These are phyloP conservation scores for Ladona fulva DNA, from an alignment of 1,140 invertebrate genomes.

Conservation along the genomic window DNA sequence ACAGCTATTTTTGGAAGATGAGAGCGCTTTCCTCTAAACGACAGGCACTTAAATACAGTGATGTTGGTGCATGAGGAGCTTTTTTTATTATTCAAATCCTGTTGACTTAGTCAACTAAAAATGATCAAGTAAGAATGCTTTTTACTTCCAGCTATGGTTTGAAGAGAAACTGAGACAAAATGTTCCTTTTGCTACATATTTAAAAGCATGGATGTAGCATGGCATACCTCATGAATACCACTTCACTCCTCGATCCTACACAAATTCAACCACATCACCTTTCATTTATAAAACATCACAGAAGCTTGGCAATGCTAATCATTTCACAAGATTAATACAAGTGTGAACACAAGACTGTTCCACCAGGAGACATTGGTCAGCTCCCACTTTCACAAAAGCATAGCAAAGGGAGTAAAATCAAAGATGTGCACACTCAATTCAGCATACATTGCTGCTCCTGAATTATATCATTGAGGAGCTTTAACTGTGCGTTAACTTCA, in stretches of 20 bases:
- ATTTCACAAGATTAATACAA: background rate
- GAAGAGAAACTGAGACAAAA: no score
- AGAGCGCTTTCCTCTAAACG: background rate
- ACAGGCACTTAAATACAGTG: background rate
- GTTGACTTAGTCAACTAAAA: background rate
- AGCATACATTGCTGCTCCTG: background rate
- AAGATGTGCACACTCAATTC: background rate
- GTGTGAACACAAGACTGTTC: conserved; percentile 1
- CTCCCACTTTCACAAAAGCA: background rate
- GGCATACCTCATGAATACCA: background rate
- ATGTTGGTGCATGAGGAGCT: background rate
- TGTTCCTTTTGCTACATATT: background rate
- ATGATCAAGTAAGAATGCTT: no score
- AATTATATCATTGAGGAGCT: background rate
- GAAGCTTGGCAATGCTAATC: conserved; percentile 4
- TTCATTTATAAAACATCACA: conserved; percentile 8
- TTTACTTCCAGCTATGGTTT: no score
- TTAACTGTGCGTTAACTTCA: background rate
- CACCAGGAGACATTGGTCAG: background rate
- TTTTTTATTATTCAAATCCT: background rate
- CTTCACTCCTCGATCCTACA: background rate
- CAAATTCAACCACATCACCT: background rate
- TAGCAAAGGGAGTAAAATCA: background rate
- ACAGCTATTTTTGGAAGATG: background rate
- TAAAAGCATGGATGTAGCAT: background rate